A percentile compares a stretch with the other conserved stretches of the same genome.
Evolutionary conservation across 1,140 invertebrate species (phyloP).

Genomic region (Coelopa frigida): DNA sequence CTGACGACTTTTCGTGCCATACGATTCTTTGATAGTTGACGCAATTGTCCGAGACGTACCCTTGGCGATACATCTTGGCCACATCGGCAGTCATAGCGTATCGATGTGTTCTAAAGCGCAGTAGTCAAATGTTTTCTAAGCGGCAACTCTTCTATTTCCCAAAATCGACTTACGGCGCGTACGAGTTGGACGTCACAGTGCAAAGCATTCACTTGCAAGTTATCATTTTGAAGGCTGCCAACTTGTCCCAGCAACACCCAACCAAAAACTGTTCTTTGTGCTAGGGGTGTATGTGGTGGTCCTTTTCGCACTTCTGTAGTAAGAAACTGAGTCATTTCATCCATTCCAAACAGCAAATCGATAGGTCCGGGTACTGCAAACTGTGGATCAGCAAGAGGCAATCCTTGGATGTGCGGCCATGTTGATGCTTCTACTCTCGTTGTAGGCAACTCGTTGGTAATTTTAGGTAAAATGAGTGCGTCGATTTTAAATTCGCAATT

Average conservation of each 20-base stretch:
- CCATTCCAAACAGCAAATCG: constrained; percentile 2
- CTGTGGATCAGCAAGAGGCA: constrained; percentile 1
- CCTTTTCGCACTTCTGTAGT: constrained; percentile 1
- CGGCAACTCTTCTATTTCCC: constrained; percentile 1
- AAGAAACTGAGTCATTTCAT: constrained; percentile 6
- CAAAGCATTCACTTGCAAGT: not conserved
- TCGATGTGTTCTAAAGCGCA: constrained; percentile 15
- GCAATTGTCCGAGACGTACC: constrained; percentile 14
- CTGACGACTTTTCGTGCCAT: constrained; percentile 25
- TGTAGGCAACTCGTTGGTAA: constrained; percentile 1
- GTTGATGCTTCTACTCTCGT: not conserved
- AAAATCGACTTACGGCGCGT: not conserved
- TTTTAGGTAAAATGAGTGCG: constrained; percentile 1
- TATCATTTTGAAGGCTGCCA: not conserved
- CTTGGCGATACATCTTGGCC: constrained; percentile 20
- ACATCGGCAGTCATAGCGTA: constrained; percentile 19
- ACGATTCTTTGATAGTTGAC: constrained; percentile 33
- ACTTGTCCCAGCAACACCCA: constrained; percentile 3
- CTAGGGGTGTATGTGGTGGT: not conserved
- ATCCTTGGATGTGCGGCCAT: not conserved
- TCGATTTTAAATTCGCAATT: not conserved
- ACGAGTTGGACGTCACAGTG: not conserved
- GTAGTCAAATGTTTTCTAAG: constrained; percentile 8
- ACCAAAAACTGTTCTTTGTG: not conserved
- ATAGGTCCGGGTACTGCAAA: not conserved